These are phyloP conservation scores for Archivesica marissinica DNA, from an alignment of 1,140 invertebrate species.

Conservation along the genomic window DNA sequence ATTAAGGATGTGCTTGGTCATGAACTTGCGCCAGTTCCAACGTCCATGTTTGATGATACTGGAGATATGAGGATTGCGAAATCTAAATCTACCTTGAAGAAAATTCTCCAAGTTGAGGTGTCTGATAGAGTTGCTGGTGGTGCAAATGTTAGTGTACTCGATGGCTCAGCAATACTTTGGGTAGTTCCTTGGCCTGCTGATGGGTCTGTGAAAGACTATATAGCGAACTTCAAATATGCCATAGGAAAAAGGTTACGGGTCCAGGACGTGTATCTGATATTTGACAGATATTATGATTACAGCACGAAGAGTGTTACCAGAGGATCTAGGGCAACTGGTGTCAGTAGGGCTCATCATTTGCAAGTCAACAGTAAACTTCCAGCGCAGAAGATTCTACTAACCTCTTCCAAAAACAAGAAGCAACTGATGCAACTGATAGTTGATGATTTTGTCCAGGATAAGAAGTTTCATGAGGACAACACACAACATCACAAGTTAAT, in stretches of 20 bases:
- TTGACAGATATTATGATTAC: conserved; percentile 54
- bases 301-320: conserved; percentile 53
- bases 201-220: conserved; percentile 22
- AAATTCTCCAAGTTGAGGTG: neutral
- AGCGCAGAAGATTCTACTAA: no score
- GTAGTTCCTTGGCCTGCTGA: conserved; percentile 44
- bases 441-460: no score
- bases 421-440: no score
- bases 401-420: no score
- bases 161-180: no score
- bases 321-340: no score
- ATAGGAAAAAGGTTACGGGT: conserved; percentile 10
- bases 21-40: neutral
- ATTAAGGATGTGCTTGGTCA: neutral
- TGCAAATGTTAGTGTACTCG: conserved; percentile 32
- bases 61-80: conserved; percentile 16
- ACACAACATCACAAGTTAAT: no score
- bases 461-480: no score
- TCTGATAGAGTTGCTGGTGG: neutral
- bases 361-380: no score
- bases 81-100: neutral
- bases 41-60: conserved; percentile 22
- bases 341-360: no score
- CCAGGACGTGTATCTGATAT: conserved; percentile 46
- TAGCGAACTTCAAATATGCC: no score